Evolutionary conservation across 2,113 vertebrate species (phyloP).

Genomic region (Bos indicus): DNA sequence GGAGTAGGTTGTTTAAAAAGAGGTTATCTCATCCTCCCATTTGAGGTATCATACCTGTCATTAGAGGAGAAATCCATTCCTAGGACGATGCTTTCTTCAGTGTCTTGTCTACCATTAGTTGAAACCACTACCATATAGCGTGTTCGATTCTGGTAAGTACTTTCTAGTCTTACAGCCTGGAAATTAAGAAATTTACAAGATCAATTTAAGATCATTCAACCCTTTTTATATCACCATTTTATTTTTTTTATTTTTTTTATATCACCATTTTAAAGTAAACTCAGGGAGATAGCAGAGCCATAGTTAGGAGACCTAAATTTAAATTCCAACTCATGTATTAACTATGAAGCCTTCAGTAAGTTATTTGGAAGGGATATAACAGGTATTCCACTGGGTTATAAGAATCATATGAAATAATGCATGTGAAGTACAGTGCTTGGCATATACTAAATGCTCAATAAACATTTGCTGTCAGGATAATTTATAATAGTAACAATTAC

Average conservation of each 20-base stretch:
- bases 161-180: conserved; percentile 97
- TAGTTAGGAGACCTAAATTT: background rate
- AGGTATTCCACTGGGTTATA: background rate
- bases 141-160: conserved; percentile 91
- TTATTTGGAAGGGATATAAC: background rate
- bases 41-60: conserved; percentile 85
- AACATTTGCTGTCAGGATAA: background rate
- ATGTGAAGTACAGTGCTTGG: background rate
- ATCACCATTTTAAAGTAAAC: conserved; percentile 3
- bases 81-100: conserved; percentile 96
- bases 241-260: background rate
- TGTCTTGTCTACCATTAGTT: conserved; percentile 96
- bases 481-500: background rate
- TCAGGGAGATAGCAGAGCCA: background rate
- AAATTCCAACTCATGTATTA: conserved; percentile 5
- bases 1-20: conserved; percentile 27
- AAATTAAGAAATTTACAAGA: conserved; percentile 18
- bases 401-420: conserved; percentile 32
- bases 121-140: conserved; percentile 99
- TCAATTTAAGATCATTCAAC: background rate
- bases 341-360: background rate
- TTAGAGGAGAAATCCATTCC: conserved; percentile 95
- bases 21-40: background rate
- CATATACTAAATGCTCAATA: background rate
- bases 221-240: background rate